A percentile compares a stretch with the other conserved stretches of the same genome.
Conservation (phyloP, 2,888 invertebrate species). For the Mamestra brassicae region DNA sequence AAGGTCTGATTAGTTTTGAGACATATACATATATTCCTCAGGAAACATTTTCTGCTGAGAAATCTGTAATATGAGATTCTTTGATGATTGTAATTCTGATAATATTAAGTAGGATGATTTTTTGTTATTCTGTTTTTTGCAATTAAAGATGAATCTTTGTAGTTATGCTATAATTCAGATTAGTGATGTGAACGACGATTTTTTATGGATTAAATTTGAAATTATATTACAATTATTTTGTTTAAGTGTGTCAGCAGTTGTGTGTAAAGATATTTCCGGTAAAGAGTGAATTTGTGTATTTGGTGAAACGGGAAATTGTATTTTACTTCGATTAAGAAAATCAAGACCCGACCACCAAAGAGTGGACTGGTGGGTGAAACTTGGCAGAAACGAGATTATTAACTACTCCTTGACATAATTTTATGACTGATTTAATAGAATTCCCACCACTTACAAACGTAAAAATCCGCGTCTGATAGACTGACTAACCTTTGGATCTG, state of each 20-base stretch:
- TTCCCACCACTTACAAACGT: too few species aligned
- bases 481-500: too few species aligned
- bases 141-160: constrained; percentile 1
- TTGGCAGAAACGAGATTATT: too few species aligned
- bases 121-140: neutral
- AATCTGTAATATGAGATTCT: constrained; percentile 6
- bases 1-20: constrained; percentile 7
- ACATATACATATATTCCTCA: constrained; percentile 18
- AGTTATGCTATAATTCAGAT: neutral
- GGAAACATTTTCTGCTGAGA: constrained; percentile 35
- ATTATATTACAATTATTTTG: constrained; percentile 9
- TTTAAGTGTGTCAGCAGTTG: neutral
- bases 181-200: constrained; percentile 2
- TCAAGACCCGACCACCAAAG: constrained; percentile 51
- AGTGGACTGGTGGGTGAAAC: too few species aligned
- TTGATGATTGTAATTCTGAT: too few species aligned
- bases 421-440: constrained; percentile 41
- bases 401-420: too few species aligned
- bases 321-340: too few species aligned
- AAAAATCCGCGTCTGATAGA: too few species aligned
- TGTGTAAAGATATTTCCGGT: neutral
- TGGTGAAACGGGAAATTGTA: too few species aligned
- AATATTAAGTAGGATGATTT: neutral
- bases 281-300: neutral
- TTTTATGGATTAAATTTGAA: constrained; percentile 1